Base-by-base conservation (phyloP, 2,888 invertebrate genomes). In the Drosophila stalkeri region DNA sequence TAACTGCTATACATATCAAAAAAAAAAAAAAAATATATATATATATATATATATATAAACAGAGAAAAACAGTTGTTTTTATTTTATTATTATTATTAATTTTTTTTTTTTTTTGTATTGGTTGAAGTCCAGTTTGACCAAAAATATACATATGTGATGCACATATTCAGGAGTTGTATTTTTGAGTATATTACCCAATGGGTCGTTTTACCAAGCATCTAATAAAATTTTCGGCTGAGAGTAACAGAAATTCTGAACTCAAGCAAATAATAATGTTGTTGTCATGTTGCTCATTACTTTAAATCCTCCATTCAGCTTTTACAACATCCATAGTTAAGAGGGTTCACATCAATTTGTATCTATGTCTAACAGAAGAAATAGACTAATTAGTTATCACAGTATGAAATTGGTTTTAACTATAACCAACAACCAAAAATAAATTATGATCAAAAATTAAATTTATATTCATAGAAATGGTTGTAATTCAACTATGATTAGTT, bases 141-240 rank as follows among this genome's bases (percentile, higher is more conserved):
- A 20, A 35, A 3, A 20, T 14, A 23, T 46, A 16, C 1, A 3
- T 59, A 46, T 47, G 46, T 37, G 46, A 54, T 23, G 43, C 27
- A 55, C 33, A 37, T 54, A 67, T n/a, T 5, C 1, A 20, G 7
- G 7, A 59, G 37, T 18, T 27, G 2, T 5, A 39, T n/a, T 39
- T 46, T 3, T 59, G 59, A 69, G 73, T 60, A 69, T 39, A 16
- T 47, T 59, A 49, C 35, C 47, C 23, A 35, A 52, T 35, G 37
- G 14, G 27, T 18, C 43, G 2, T 7, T 31, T 8, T 37, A 9
- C 1, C 16, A 14, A 23, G 23, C 23, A 23, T 14, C 39, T 39
- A 43, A 41, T 16, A 23, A 27, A 41, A n/a, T 3, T 14, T 6
- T 11, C 14, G 2, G 14, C 20, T 41, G 33, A 54, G 41, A 8